Percentiles rank a stretch among this genome's conserved stretches.
phyloP scores from a whole-genome alignment of 2,113 vertebrate species.

The Caranx ignobilis region DNA sequence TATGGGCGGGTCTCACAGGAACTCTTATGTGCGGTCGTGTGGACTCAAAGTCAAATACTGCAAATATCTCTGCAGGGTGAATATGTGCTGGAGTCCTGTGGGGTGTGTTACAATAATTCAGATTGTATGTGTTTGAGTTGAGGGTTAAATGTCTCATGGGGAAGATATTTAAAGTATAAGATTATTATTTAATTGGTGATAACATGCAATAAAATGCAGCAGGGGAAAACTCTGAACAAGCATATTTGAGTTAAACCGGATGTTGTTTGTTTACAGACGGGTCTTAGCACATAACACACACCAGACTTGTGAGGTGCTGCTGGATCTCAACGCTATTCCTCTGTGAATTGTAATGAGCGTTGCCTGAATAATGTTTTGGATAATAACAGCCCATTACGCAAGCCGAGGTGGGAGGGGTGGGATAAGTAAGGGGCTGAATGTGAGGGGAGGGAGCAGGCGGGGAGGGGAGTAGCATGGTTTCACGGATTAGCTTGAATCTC shows the following conservation, averaged over 20 bases:
- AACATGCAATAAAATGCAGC: background rate
- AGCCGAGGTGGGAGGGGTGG: constrained; percentile 34
- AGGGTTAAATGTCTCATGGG: background rate
- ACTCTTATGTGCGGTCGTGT: background rate
- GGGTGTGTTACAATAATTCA: background rate
- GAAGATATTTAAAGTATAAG: background rate
- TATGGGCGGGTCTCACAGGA: background rate
- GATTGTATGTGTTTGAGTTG: background rate
- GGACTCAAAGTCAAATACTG: constrained; percentile 1
- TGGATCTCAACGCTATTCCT: constrained; percentile 28
- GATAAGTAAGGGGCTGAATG: constrained; percentile 6
- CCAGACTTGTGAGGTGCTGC: constrained; percentile 36
- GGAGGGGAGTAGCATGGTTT: constrained; percentile 2
- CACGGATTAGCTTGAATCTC: constrained; percentile 26
- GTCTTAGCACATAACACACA: background rate
- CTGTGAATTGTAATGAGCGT: constrained; percentile 23
- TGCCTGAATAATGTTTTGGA: constrained; percentile 30
- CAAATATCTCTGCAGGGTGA: constrained; percentile 3
- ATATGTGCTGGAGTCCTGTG: background rate
- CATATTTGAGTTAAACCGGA: background rate
- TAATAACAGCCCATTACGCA: constrained; percentile 40
- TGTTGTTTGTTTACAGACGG: background rate
- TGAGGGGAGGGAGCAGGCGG: background rate
- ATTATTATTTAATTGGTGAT: background rate
- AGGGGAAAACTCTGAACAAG: background rate